A percentile compares a stretch with the other conserved stretches of the same genome.
Conservation (phyloP, 2,888 invertebrate species). For the Monopis laevigella region DNA sequence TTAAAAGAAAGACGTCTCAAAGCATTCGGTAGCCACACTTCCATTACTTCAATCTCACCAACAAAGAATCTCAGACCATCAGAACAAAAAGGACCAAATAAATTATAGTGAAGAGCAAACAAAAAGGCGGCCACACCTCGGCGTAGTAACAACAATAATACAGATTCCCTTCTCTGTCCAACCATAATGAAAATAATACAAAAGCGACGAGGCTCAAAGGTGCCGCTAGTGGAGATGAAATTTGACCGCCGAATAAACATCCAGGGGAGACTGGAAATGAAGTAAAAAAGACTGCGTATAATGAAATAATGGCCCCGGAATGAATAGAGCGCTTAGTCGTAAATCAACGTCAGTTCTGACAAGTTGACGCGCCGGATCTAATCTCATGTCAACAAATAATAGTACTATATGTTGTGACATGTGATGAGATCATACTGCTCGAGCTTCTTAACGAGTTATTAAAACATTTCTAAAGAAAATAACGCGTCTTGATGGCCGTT, state of each 20-base stretch:
- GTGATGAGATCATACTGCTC: constrained; percentile 6
- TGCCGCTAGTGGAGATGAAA: constrained; percentile 29
- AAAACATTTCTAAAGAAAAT: constrained; percentile 5
- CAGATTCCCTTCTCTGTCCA: constrained; percentile 23
- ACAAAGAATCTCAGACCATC: constrained; percentile 14
- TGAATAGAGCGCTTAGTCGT: constrained; percentile 18
- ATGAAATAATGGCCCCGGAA: constrained; percentile 19
- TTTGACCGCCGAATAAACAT: constrained; percentile 36
- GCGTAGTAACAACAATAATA: constrained; percentile 54
- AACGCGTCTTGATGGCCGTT: constrained; percentile 3
- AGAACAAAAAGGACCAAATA: constrained; percentile 40
- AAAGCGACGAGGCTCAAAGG: constrained; percentile 25
- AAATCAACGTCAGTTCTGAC: constrained; percentile 26
- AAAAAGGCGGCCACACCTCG: constrained; percentile 43
- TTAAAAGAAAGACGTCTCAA: background rate
- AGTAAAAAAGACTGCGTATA: constrained; percentile 11
- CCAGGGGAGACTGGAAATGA: constrained; percentile 19
- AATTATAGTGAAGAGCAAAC: constrained; percentile 38
- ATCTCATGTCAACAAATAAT: constrained; percentile 26
- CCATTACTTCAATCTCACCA: constrained; percentile 12
- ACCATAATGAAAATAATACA: constrained; percentile 40
- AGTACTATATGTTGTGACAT: constrained; percentile 9
- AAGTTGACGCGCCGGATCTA: constrained; percentile 23
- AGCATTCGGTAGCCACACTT: constrained; percentile 19
- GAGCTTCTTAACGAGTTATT: constrained; percentile 8